Base-by-base conservation (phyloP, 2,888 invertebrate species). In the Eupeodes latifasciatus region DNA sequence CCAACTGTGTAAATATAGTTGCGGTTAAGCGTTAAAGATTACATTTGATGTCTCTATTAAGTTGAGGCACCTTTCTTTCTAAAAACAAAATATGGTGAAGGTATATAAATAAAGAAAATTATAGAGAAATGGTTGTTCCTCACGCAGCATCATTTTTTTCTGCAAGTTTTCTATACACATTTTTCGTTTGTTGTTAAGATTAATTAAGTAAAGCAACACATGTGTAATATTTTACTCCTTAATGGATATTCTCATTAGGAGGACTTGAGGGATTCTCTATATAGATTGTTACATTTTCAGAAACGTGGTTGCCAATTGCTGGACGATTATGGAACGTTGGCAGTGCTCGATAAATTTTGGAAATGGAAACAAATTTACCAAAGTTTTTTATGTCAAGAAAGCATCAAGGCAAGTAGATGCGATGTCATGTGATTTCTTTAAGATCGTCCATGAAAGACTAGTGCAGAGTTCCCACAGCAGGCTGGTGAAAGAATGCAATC, bases 131-230 rank as follows among this genome's bases (percentile, higher is more conserved):
- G 5, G 47, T 77, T 62, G 12, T n/a, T 77, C n/a, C 27, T 67
- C 76, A 87, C 77, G 66, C 76, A 57, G 36, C 19, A 11, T 55
- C 53, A n/a, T 19, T 14, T 40, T 40, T 16, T 6, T 12, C 12
- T 40, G 40, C 16, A 69, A 36, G 14, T n/a, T 27, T 27, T 27
- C 27, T 27, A 27, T 27, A 27, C 40, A 40, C 40, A 9, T 81
- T 77, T 77, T 61, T 84, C 74, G 67, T 80, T 79, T 69, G 77
- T 62, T 67, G 49, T 62, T 19, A 72, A 80, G 87, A 84, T 87
- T 87, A 87, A 87, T 87, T 84, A 49, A 44, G 80, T 47, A 67
- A 71, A 72, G 84, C 87, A 87, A 84, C 87, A 87, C 87, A 87
- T 87, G 87, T 84, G 84, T 76, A 40, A 74, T 49, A 71, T 53